A percentile compares a stretch with the other conserved stretches of the same genome.
phyloP scores from a whole-genome alignment of 2,888 invertebrate genomes.

The Lasioglossum zephyrum region DNA sequence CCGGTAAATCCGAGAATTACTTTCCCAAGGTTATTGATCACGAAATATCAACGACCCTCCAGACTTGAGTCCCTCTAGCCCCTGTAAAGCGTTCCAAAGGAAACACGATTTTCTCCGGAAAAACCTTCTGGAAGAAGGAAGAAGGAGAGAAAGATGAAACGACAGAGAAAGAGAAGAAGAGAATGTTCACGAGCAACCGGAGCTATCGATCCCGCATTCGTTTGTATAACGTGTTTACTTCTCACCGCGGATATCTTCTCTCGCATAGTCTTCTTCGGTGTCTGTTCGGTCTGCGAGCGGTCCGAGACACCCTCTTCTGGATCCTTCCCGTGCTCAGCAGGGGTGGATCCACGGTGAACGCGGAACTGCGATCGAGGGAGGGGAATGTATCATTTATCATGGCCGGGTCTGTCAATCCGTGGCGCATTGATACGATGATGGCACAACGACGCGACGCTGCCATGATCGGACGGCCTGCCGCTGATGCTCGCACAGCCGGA shows the following conservation, averaged over 20 bases:
- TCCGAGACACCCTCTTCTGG: slow-evolving; percentile 63
- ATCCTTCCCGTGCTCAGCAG: slow-evolving; percentile 70
- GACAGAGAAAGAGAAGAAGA: background rate
- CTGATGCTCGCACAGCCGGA: slow-evolving; percentile 25
- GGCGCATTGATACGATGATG: slow-evolving; percentile 82
- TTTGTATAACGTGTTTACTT: slow-evolving; percentile 80
- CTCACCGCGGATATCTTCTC: slow-evolving; percentile 76
- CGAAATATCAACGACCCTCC: slow-evolving; percentile 37
- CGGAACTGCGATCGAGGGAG: slow-evolving; percentile 58
- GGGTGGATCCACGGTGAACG: slow-evolving; percentile 73
- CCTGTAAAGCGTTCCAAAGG: slow-evolving; percentile 20
- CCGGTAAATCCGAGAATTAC: slow-evolving; percentile 32
- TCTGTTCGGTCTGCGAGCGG: slow-evolving; percentile 58
- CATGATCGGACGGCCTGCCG: slow-evolving; percentile 69
- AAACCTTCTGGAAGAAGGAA: background rate
- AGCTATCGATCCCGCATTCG: slow-evolving; percentile 75
- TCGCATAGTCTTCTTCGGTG: slow-evolving; percentile 57
- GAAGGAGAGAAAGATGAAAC: no score
- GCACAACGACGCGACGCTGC: slow-evolving; percentile 77
- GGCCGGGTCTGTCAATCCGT: slow-evolving; percentile 81
- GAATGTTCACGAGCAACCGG: slow-evolving; percentile 32
- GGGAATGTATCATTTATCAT: slow-evolving; percentile 81
- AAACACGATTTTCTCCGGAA: slow-evolving; percentile 18
- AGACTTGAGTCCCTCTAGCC: slow-evolving; percentile 15
- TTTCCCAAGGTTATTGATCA: slow-evolving; percentile 35